Conservation (phyloP, 1,140 invertebrate species). For the Drosophila mojavensis region DNA sequence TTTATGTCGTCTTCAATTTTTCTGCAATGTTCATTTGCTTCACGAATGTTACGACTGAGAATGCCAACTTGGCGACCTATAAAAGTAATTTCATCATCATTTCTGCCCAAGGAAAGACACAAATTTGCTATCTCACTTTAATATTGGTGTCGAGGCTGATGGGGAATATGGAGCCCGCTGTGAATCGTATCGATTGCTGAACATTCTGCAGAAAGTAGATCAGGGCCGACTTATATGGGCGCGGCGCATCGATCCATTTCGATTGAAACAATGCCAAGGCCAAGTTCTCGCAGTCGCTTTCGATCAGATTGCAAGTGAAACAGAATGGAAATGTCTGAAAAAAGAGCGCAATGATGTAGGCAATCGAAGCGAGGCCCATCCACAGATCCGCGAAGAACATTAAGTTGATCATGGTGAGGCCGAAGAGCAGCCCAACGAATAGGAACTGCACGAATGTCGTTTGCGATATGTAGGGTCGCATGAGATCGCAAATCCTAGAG, state of each 20-base stretch:
- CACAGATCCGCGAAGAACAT: constrained; percentile 46
- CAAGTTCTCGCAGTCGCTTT: constrained; percentile 42
- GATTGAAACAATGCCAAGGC: constrained; percentile 46
- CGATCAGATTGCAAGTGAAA: constrained; percentile 52
- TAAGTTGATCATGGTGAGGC: constrained; percentile 50
- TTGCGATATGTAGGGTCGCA: constrained; percentile 34
- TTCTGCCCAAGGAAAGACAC: background rate
- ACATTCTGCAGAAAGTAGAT: constrained; percentile 42
- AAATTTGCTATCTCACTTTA: constrained; percentile 18
- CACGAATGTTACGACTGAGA: constrained; percentile 57
- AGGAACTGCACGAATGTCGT: constrained; percentile 51
- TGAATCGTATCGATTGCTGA: constrained; percentile 43
- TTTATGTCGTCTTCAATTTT: constrained; percentile 10
- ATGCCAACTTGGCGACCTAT: constrained; percentile 56
- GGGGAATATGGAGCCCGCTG: constrained; percentile 52
- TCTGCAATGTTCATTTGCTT: constrained; percentile 54
- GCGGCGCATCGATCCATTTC: constrained; percentile 36
- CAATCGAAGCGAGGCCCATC: constrained; percentile 19
- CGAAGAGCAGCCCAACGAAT: constrained; percentile 41
- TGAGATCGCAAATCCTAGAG: constrained; percentile 21
- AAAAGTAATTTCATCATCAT: background rate
- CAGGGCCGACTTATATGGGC: constrained; percentile 30
- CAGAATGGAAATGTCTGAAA: constrained; percentile 61
- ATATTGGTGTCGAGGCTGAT: constrained; percentile 50
- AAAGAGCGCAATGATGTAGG: constrained; percentile 26